Base-by-base conservation (phyloP, 53 echinoderm and acorn worm species). In the Luidia sarsii region DNA sequence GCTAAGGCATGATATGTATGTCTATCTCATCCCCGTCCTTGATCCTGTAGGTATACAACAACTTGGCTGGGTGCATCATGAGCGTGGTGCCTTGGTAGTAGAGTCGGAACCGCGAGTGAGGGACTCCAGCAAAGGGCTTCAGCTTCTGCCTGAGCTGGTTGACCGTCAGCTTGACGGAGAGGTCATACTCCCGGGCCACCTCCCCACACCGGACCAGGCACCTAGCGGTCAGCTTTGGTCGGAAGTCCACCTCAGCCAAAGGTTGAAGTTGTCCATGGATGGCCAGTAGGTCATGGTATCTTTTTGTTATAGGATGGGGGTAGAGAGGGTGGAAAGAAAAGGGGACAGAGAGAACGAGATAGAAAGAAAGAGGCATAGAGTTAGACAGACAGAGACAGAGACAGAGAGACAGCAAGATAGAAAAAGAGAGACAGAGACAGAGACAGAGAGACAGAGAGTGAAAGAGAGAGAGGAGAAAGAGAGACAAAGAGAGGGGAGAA, bases 241-340 rank as follows among this genome's bases (percentile, higher is more conserved):
- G 66, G 19, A 97, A 37, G 70, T 91, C 79, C 0, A 97, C 84
- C 2, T 94, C 53, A 10, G 77, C 94, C 2, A 97, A 84, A 1
- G 64, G 75, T 46, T 89, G 31, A 14, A 94, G 56, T 24, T 83
- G 57, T 28, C 89, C 89, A 52, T 94, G 81, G 31, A 71, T 55
- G 10, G 30, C 66, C 2, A 80, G n/a, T 2, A 97, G 79, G 23
- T 89, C 91, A 35, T 88, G 65, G 66, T 88, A 97, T 54, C 97
- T 97, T n/a, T n/a, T n/a, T n/a, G n/a, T n/a, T n/a, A n/a, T n/a
- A n/a, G n/a, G n/a, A n/a, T n/a, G n/a, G n/a, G n/a, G n/a, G n/a
- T n/a, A n/a, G n/a, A n/a, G n/a, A n/a, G n/a, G n/a, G n/a, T n/a
- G n/a, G n/a, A n/a, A n/a, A n/a, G n/a, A n/a, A n/a, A n/a, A n/a